Conservation (phyloP, 1,140 invertebrate species). For the Diorhabda sublineata region DNA sequence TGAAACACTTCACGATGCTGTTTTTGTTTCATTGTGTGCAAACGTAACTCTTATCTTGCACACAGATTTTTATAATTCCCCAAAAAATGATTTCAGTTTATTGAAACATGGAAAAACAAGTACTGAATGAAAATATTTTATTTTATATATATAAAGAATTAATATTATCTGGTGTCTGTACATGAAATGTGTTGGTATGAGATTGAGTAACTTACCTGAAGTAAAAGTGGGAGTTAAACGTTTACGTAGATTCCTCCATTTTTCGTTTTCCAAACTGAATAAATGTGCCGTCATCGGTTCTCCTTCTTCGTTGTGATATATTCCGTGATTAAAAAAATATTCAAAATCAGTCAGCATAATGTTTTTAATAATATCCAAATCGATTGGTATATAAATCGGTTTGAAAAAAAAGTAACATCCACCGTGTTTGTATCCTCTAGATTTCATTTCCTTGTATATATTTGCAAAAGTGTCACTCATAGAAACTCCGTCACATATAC, state of each 20-base stretch:
- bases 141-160: no score
- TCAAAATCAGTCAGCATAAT: conserved; percentile 50
- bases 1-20: no score
- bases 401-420: conserved; percentile 21
- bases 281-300: conserved; percentile 51
- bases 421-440: conserved; percentile 22
- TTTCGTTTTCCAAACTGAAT: conserved; percentile 45
- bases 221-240: conserved; percentile 51
- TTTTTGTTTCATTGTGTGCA: no score
- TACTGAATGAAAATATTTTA: no score
- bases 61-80: no score
- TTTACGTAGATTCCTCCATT: conserved; percentile 49
- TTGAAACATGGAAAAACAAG: no score
- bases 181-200: no score
- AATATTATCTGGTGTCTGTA: no score
- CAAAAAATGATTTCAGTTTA: no score
- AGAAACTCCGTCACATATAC: background rate
- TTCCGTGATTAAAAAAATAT: conserved; percentile 47
- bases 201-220: conserved; percentile 32
- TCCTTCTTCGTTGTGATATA: conserved; percentile 43
- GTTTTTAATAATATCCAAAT: conserved; percentile 49
- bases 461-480: background rate
- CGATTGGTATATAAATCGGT: conserved; percentile 35
- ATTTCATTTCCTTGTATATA: conserved; percentile 39
- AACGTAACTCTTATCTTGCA: no score